Conservation (phyloP, 2,888 invertebrate species). For the Eupithecia abbreviata region DNA sequence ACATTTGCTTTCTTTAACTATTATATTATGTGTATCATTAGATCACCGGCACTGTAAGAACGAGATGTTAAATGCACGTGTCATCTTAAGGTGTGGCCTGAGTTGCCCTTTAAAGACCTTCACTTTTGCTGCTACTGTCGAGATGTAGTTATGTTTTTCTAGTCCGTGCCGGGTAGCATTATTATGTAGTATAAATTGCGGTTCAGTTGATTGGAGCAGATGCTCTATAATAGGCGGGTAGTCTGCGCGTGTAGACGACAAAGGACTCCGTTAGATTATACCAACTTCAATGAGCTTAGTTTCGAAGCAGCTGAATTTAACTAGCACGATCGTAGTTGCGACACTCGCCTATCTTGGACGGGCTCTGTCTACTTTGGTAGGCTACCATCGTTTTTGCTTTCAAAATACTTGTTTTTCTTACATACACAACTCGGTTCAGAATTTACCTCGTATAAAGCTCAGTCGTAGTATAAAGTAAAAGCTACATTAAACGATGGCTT, state of each 20-base stretch:
- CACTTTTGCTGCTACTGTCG: neutral
- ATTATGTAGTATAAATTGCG: conserved; percentile 26
- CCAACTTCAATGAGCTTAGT: conserved; percentile 44
- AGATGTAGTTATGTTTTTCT: conserved; percentile 1
- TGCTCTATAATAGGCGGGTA: conserved; percentile 36
- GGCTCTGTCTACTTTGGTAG: conserved; percentile 17
- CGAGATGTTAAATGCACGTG: neutral
- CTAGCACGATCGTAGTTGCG: conserved; percentile 25
- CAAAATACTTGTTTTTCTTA: neutral
- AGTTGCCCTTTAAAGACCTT: neutral
- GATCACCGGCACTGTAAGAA: neutral
- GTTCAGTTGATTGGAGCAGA: conserved; percentile 34
- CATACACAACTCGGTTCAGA: neutral
- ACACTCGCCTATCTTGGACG: conserved; percentile 27
- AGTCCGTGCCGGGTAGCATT: neutral
- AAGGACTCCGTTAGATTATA: conserved; percentile 43
- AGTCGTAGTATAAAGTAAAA: conserved; percentile 28
- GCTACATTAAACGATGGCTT: conserved; percentile 48
- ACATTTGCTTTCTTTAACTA: neutral
- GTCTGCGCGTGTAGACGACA: conserved; percentile 44
- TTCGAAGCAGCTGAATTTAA: conserved; percentile 40
- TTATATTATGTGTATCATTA: neutral
- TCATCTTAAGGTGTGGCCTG: neutral
- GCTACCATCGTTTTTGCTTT: neutral
- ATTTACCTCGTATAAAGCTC: neutral